Evolutionary conservation across 2,113 vertebrate genomes (phyloP), one percentile per base, ranked within the genome.

Genomic region (Xiphorhynchus elegans): DNA sequence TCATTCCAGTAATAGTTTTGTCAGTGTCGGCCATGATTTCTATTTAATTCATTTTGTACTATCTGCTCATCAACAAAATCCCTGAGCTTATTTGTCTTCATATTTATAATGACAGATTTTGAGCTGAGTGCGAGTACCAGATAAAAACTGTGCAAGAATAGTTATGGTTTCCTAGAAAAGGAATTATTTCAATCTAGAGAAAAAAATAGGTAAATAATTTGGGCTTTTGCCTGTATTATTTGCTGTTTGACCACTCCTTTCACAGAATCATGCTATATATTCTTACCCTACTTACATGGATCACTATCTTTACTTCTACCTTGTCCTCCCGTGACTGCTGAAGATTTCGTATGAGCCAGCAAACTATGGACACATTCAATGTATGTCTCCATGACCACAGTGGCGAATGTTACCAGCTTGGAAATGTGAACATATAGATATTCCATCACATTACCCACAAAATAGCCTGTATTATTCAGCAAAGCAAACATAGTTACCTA

Each of bases 381-480:
- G 5, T 31, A 13, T 13, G 11, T 49, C 21, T 74, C 15, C 18
- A 17, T 35, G 50, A 70, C 10, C 16, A 29, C 2, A 26, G 29
- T 7, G 31, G 11, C 0, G 0, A 35, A 31, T 90, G 75, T 90
- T 2, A 2, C 21, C 14, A n/a, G 20, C 17, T 40, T 4, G 1
- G 39, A 75, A 66, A 66, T 2, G 28, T 63, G 15, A 66, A 85
- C 50, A 62, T 46, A 35, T 35, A 25, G 17, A 33, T 85, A 37
- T 50, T 72, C 4, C 8, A 28, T 28, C 14, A n/a, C 1, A 1
- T 49, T 53, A 47, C 17, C 31, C 20, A 85, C 39, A 81, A 53
- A 62, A 76, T 21, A 42, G 33, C 40, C 16, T 72, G 9, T 56
- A 37, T 67, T 80, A 56, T 49, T 17, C 11, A 14, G 21, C 29